phyloP scores from a whole-genome alignment of 2,797 vertebrate genomes.

The Atherinosoma microstoma region DNA sequence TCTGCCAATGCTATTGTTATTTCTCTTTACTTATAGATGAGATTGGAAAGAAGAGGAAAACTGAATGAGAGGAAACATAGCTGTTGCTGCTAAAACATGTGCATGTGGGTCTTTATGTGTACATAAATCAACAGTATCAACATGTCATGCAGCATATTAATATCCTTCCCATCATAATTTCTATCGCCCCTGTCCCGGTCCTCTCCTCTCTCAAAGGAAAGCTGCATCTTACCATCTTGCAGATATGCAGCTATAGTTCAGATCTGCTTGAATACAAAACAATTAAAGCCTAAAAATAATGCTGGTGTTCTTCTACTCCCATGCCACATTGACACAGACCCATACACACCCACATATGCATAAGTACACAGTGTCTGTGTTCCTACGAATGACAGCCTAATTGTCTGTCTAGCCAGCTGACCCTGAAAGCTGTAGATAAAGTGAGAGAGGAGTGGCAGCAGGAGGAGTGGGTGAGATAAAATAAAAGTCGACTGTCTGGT shows the following conservation, averaged over 20 bases:
- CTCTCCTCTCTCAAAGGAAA: constrained; percentile 7
- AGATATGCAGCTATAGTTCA: constrained; percentile 23
- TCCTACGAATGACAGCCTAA: constrained; percentile 59
- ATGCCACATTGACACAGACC: constrained; percentile 13
- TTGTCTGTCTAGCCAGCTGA: constrained; percentile 76
- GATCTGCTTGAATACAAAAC: constrained; percentile 17
- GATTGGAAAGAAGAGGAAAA: constrained; percentile 25
- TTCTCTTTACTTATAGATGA: constrained; percentile 52
- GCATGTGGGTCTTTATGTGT: constrained; percentile 12
- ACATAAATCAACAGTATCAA: constrained; percentile 32
- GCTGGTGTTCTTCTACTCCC: constrained; percentile 22
- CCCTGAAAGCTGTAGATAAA: constrained; percentile 69
- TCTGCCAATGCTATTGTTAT: constrained; percentile 37
- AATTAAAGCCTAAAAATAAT: constrained; percentile 32
- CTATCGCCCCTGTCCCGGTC: background rate
- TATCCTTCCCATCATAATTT: constrained; percentile 15
- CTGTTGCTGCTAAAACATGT: constrained; percentile 4
- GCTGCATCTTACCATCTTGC: constrained; percentile 2
- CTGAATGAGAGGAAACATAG: constrained; percentile 3
- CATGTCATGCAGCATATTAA: constrained; percentile 22
- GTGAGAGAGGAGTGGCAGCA: constrained; percentile 33
- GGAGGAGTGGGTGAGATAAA: constrained; percentile 32
- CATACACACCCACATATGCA: constrained; percentile 16
- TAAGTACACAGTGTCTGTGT: constrained; percentile 25
- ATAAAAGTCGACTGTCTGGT: constrained; percentile 36